Evolutionary conservation across 1,140 invertebrate species (phyloP).

Genomic region (Diorhabda sublineata): DNA sequence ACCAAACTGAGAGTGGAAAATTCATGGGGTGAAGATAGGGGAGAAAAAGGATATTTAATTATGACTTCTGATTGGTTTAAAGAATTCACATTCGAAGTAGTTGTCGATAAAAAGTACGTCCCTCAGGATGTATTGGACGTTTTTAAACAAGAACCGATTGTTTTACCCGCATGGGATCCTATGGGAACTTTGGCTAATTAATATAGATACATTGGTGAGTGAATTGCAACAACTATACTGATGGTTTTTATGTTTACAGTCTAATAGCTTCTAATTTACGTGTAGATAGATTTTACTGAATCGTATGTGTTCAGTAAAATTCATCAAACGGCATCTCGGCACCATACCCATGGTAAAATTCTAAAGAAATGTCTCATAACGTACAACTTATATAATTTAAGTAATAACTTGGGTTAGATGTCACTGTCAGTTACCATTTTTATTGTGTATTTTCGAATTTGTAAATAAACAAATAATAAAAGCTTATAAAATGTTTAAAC

Average conservation of each 20-base stretch:
- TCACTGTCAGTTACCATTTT: neutral
- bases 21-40: slow-evolving; percentile 85
- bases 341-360: too few species aligned
- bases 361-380: too few species aligned
- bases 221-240: neutral
- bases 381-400: neutral
- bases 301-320: neutral
- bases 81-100: slow-evolving; percentile 87
- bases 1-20: slow-evolving; percentile 83
- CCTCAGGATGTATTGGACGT: slow-evolving; percentile 70
- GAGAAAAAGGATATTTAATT: slow-evolving; percentile 82
- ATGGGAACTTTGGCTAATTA: slow-evolving; percentile 75
- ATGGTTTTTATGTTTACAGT: neutral
- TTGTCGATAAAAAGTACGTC: slow-evolving; percentile 81
- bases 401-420: neutral
- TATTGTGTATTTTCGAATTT: slow-evolving; percentile 1
- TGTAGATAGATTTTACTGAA: neutral
- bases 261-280: neutral
- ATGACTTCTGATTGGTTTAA: slow-evolving; percentile 83
- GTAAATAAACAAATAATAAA: neutral
- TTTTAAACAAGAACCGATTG: slow-evolving; percentile 68
- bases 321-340: neutral
- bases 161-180: slow-evolving; percentile 88
- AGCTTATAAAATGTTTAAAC: too few species aligned
- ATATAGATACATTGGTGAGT: neutral